Percentiles rank a stretch among this genome's conserved stretches.
Conservation (phyloP, 2,797 vertebrate species). For the Pseudomugil tenellus region DNA sequence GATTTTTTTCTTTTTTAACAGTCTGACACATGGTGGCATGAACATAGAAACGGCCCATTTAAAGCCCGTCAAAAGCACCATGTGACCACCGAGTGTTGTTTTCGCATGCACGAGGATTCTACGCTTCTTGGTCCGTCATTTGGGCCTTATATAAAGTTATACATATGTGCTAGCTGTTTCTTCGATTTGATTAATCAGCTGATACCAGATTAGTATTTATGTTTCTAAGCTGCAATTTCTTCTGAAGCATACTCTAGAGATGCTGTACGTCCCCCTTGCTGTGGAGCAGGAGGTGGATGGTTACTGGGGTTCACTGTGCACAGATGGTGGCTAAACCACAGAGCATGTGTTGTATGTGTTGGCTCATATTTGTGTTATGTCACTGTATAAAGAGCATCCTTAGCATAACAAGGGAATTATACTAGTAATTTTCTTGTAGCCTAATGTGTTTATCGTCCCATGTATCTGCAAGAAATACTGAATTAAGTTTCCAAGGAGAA, state of each 20-base stretch:
- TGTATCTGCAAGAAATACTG: slow-evolving; percentile 12
- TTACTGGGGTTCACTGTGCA: slow-evolving; percentile 53
- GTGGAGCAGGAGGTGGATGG: slow-evolving; percentile 45
- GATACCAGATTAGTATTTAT: slow-evolving; percentile 2
- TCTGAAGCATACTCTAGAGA: slow-evolving; percentile 34
- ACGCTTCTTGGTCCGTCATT: not conserved
- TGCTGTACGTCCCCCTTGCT: slow-evolving; percentile 20
- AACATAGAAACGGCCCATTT: slow-evolving; percentile 18
- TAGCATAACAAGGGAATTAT: slow-evolving; percentile 32
- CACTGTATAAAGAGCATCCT: slow-evolving; percentile 39
- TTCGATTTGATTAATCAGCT: slow-evolving; percentile 2
- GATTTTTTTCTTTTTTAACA: slow-evolving; percentile 14
- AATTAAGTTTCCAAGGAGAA: slow-evolving; percentile 14
- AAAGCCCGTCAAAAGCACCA: not conserved
- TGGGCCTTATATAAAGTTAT: slow-evolving; percentile 3
- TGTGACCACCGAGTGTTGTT: slow-evolving; percentile 13
- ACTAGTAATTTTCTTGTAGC: slow-evolving; percentile 14
- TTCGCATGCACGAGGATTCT: not conserved
- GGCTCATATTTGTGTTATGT: slow-evolving; percentile 48
- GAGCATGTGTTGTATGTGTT: slow-evolving; percentile 71
- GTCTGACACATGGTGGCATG: slow-evolving; percentile 21
- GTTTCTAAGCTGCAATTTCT: slow-evolving; percentile 18
- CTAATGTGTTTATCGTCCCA: slow-evolving; percentile 4
- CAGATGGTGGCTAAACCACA: slow-evolving; percentile 75
- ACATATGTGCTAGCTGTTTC: not conserved